Evolutionary conservation across 2,797 vertebrate species (phyloP), one percentile per base, ranked within the genome.

Genomic region (Acrossocheilus wenchowensis): DNA sequence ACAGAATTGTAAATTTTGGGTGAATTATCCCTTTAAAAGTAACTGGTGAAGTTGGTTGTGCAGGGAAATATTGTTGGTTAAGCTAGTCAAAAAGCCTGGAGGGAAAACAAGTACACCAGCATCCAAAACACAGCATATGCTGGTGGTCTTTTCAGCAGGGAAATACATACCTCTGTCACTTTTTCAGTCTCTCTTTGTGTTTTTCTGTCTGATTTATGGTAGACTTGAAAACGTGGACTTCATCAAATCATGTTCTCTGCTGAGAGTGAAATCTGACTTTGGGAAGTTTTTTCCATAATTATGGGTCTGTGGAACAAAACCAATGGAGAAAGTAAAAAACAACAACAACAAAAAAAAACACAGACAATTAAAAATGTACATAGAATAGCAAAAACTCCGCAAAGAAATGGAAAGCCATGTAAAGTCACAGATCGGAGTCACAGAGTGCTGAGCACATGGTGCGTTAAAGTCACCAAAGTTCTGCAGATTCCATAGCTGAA

Each of bases 71-170:
- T 23, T 23, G 50, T 78, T 66, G 60, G 60, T 66, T 21, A 36
- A 68, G 78, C 9, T 48, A 14, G 62, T 81, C 6, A 81, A 52
- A 34, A 78, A 78, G 19, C 75, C 50, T 54, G 68, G 68, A 39
- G 68, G 68, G 39, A 72, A 43, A 78, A 78, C 30, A 54, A 39
- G 39, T 7, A 41, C 41, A n/a, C 23, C 45, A 75, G 77, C 54
- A 62, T 62, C 77, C 8, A 79, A 79, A 79, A 79, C 69, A 54
- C 41, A 26, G 30, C 45, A 26, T 75, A 62, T 78, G 36, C 73
- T 84, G 81, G 69, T 78, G 81, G 69, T 78, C 75, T 74, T 86
- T 86, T 77, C 87, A 81, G 60, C 41, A 34, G 48, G 81, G 68
- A 62, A 79, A 79, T 43, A 43, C 54, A 43, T 71, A 71, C 41